Evolutionary conservation across 1,140 invertebrate species (phyloP).

Genomic region (Lepidostoma basale): DNA sequence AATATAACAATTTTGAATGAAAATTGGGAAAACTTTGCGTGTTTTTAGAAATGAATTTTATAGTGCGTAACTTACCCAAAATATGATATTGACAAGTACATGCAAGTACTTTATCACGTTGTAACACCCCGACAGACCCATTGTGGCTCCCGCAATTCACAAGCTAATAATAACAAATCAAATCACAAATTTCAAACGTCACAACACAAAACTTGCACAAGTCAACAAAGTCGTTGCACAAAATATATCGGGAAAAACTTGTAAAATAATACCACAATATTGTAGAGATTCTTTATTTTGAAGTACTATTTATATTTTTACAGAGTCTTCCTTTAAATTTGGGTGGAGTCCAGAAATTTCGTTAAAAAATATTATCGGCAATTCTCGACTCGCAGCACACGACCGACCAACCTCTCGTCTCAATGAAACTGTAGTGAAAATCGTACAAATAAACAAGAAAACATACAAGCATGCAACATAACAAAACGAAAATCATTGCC

Average conservation of each 20-base stretch:
- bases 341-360: conserved; percentile 12
- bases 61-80: conserved; percentile 66
- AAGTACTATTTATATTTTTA: conserved; percentile 6
- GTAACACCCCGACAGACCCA: conserved; percentile 72
- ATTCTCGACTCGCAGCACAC: neutral
- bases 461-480: neutral
- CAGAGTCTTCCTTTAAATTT: neutral
- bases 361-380: neutral
- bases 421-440: neutral
- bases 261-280: neutral
- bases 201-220: conserved; percentile 32
- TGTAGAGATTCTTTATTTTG: neutral
- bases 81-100: conserved; percentile 72
- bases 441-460: neutral
- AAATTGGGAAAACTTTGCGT: neutral
- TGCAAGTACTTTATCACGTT: conserved; percentile 72
- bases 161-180: conserved; percentile 13
- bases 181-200: conserved; percentile 35
- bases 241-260: neutral
- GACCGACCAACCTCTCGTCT: neutral
- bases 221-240: neutral
- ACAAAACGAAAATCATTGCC: neutral
- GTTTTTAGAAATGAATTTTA: neutral
- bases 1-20: neutral
- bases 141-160: conserved; percentile 47